phyloP scores from a whole-genome alignment of 2,888 invertebrate species.

The Ornithoptera alexandrae region DNA sequence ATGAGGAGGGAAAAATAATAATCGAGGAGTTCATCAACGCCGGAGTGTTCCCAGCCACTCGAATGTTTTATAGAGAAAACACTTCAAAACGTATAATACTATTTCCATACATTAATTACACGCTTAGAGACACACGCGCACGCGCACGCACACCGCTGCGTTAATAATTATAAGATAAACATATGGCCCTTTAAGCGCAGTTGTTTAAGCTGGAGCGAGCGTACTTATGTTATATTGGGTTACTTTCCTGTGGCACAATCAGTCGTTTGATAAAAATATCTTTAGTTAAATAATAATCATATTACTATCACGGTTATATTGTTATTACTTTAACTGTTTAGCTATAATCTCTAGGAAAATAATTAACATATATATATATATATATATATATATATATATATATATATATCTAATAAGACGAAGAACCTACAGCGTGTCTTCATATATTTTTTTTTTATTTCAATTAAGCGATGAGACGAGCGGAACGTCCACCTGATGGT shows the following conservation, averaged over 20 bases:
- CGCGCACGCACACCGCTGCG: constrained; percentile 39
- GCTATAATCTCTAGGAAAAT: too few relatives aligned
- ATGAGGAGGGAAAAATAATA: constrained; percentile 50
- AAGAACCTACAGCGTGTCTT: too few relatives aligned
- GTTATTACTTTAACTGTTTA: too few relatives aligned
- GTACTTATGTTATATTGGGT: constrained; percentile 55
- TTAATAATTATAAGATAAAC: constrained; percentile 68
- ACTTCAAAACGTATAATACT: constrained; percentile 79
- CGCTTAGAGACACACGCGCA: constrained; percentile 53
- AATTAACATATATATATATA: too few relatives aligned
- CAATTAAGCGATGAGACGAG: too few relatives aligned
- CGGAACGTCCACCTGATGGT: too few relatives aligned
- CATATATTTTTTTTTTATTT: too few relatives aligned
- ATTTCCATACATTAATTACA: constrained; percentile 78
- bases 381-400: too few relatives aligned
- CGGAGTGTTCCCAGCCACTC: constrained; percentile 72
- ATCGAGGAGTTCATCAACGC: constrained; percentile 62
- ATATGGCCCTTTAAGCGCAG: constrained; percentile 66
- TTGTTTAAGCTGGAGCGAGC: constrained; percentile 43
- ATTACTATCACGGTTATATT: too few relatives aligned
- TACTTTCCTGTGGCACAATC: constrained; percentile 47
- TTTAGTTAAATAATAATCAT: too few relatives aligned
- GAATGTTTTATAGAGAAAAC: constrained; percentile 77
- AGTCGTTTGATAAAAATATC: constrained; percentile 31
- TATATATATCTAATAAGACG: too few relatives aligned